Evolutionary conservation across 2,113 vertebrate genomes (phyloP).

Genomic region (Cynoglossus semilaevis): DNA sequence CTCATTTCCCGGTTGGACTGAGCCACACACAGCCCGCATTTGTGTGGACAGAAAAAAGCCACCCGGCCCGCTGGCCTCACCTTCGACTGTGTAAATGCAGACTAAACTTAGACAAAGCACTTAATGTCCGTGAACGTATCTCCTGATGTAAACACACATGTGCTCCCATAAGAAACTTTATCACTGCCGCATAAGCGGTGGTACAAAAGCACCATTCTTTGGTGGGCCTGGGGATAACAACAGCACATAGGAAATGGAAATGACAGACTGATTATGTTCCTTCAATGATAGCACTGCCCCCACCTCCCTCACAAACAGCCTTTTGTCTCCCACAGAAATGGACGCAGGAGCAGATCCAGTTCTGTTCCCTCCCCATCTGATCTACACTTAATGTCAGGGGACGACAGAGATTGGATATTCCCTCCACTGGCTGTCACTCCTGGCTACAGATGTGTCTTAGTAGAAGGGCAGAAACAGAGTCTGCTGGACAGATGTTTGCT

Average conservation of each 20-base stretch:
- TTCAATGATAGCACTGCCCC: conserved; percentile 90
- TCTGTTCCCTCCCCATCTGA: conserved; percentile 52
- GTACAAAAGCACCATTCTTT: conserved; percentile 93
- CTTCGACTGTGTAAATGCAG: conserved; percentile 77
- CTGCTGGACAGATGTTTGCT: conserved; percentile 91
- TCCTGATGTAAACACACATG: conserved; percentile 91
- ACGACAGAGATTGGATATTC: conserved; percentile 22
- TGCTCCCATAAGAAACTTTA: conserved; percentile 89
- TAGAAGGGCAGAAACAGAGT: conserved; percentile 66
- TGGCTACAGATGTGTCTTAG: conserved; percentile 72
- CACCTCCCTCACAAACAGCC: conserved; percentile 85
- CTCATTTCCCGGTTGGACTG: conserved; percentile 65
- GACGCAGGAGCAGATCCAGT: conserved; percentile 51
- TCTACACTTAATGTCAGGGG: conserved; percentile 45
- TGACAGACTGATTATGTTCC: conserved; percentile 94
- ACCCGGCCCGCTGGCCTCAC: conserved; percentile 46
- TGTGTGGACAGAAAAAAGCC: conserved; percentile 48
- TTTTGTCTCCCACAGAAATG: conserved; percentile 82
- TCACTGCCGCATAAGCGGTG: conserved; percentile 83
- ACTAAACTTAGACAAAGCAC: conserved; percentile 81
- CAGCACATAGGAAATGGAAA: conserved; percentile 90
- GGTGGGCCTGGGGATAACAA: conserved; percentile 81
- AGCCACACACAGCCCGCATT: conserved; percentile 53
- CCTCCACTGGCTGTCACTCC: conserved; percentile 61
- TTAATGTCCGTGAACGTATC: conserved; percentile 87